Evolutionary conservation across 2,797 vertebrate genomes (phyloP).

Genomic region (Sarcophilus harrisii): DNA sequence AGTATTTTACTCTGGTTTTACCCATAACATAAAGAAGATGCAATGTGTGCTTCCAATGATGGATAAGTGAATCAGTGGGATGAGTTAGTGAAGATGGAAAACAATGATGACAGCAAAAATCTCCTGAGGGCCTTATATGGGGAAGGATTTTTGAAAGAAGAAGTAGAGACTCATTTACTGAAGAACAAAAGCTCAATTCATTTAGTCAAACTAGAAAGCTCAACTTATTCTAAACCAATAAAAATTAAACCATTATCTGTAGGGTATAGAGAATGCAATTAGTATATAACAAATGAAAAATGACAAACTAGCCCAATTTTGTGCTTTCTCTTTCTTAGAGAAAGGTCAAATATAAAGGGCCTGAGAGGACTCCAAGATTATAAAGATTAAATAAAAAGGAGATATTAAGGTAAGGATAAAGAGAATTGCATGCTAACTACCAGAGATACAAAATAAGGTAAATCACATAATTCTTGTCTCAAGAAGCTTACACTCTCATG

Average conservation of each 20-base stretch:
- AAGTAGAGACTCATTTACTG: background rate
- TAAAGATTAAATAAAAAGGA: background rate
- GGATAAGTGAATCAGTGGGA: background rate
- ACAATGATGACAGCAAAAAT: background rate
- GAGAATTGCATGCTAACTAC: too few relatives aligned
- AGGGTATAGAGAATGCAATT: background rate
- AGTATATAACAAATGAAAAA: too few relatives aligned
- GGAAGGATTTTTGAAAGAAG: background rate
- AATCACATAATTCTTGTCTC: too few relatives aligned
- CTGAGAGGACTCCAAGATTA: background rate
- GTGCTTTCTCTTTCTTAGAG: background rate
- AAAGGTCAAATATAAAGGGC: slow-evolving; percentile 26
- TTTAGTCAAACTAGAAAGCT: background rate
- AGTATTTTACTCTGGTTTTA: too few relatives aligned
- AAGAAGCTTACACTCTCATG: too few relatives aligned
- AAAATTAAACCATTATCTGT: background rate
- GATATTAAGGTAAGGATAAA: background rate
- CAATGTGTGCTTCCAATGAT: background rate
- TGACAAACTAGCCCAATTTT: background rate
- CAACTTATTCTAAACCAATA: too few relatives aligned
- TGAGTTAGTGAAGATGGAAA: background rate
- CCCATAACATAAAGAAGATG: background rate
- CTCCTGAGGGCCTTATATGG: background rate
- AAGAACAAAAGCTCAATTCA: background rate
- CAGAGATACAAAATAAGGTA: too few relatives aligned